Conservation (phyloP, 2,888 invertebrate species). For the Zygogramma bicolorata region DNA sequence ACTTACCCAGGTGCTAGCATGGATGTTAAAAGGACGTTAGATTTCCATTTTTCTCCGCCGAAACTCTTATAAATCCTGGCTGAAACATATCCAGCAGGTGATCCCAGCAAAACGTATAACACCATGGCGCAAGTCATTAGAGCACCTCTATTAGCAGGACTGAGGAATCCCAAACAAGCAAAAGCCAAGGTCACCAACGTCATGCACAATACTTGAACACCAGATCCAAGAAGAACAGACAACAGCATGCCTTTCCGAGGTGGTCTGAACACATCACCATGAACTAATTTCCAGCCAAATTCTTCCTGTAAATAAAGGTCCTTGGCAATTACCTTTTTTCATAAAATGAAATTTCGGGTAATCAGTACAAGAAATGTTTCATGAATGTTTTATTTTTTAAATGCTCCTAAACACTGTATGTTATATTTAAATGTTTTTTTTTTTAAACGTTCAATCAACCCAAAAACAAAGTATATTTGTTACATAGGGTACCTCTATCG, state of each 20-base stretch:
- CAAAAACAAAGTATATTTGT: no score
- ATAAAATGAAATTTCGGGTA: no score
- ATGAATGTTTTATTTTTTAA: no score
- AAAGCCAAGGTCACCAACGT: conserved; percentile 94
- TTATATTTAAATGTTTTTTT: no score
- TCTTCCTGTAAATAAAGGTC: conserved; percentile 77
- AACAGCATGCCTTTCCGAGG: conserved; percentile 96
- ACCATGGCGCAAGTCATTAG: conserved; percentile 98
- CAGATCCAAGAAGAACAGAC: conserved; percentile 95
- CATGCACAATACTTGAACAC: conserved; percentile 97
- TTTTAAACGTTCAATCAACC: no score
- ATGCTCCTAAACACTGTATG: no score
- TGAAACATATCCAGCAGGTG: conserved; percentile 96
- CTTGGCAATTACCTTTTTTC: background rate
- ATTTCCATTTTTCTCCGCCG: conserved; percentile 98
- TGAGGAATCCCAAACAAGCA: conserved; percentile 98
- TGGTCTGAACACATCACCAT: conserved; percentile 97
- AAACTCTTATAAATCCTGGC: conserved; percentile 98
- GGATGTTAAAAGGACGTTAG: conserved; percentile 95
- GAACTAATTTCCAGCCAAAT: conserved; percentile 98
- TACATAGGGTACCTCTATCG: no score
- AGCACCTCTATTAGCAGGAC: conserved; percentile 98
- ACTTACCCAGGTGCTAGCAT: conserved; percentile 96
- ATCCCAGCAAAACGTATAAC: conserved; percentile 95
- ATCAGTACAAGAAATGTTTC: no score